Evolutionary conservation across 2,888 invertebrate species (phyloP), one percentile per base, ranked within the genome.

Genomic region (Cephus spinipes): DNA sequence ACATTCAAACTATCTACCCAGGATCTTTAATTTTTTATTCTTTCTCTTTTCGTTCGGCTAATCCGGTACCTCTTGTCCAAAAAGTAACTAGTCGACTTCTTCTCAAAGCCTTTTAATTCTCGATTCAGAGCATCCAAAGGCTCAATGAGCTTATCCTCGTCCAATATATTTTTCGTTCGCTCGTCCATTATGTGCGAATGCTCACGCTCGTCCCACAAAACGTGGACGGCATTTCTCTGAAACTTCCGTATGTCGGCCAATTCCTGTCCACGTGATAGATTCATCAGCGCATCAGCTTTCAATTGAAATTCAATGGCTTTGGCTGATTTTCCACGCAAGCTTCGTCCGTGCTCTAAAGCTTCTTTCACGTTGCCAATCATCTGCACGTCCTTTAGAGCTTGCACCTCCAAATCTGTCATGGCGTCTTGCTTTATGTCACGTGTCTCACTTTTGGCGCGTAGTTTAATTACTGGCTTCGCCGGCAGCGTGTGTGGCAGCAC

Each of bases 311-410:
- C 95, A 80, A 97, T 97, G 73, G 94, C 94, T 87, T 93, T 94
- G 11, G 96, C 96, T 3, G 96, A 96, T 93, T 95, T 96, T 75
- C 96, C 96, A 86, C 95, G 93, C 74, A 96, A 90, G 85, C 92
- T 93, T 82, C 93, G 93, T 1, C 88, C 88, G 34, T 87, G 87
- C 12, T 90, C 87, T 12, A 88, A 79, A 0, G 87, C 87, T 31
- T 89, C 88, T 69, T 86, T 85, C 0, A 89, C 83, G 35, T 89
- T 86, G 73, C 82, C 82, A 79, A 87, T 83, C 79, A 78, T 77
- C 76, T 90, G 90, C 30, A 89, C 81, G 73, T 91, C 91, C 40
- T 82, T 85, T 31, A 91, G 77, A 0, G 87, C 83, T 76, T 85
- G 86, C 6, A 89, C 74, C 31, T 87, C 85, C 15, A 88, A 79